These are phyloP conservation scores for Strongylocentrotus purpuratus DNA, from an alignment of 35 echinoderm and acorn worm genomes.

Conservation along the genomic window DNA sequence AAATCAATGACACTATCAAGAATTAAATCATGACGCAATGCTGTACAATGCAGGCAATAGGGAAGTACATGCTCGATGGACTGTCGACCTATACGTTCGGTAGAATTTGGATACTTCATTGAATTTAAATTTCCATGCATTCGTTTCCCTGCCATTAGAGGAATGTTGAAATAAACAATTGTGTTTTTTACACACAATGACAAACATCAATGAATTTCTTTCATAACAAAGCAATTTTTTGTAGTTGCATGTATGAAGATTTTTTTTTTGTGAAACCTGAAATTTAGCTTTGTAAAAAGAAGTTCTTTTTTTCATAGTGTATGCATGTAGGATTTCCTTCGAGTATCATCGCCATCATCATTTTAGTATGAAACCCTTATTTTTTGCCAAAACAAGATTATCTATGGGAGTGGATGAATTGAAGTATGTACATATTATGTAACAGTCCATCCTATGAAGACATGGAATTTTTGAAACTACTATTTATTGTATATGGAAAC, in stretches of 20 bases:
- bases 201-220: background rate
- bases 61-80: background rate
- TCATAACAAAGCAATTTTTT: background rate
- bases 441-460: background rate
- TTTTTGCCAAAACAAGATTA: background rate
- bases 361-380: background rate
- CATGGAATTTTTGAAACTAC: background rate
- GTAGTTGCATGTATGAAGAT: background rate
- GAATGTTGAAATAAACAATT: background rate
- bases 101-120: background rate
- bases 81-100: background rate
- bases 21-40: background rate
- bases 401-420: background rate
- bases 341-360: background rate
- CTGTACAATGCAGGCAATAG: background rate
- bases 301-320: background rate
- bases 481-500: background rate
- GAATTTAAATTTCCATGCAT: background rate
- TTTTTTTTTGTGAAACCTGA: background rate
- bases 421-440: background rate
- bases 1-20: conserved; percentile 16
- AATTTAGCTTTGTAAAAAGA: background rate
- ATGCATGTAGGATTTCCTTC: background rate
- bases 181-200: background rate
- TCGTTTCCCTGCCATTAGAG: background rate